Percentiles rank a stretch among this genome's conserved stretches.
Evolutionary conservation across 2,888 invertebrate genomes (phyloP).

Genomic region (Hirtodrosophila confusa): DNA sequence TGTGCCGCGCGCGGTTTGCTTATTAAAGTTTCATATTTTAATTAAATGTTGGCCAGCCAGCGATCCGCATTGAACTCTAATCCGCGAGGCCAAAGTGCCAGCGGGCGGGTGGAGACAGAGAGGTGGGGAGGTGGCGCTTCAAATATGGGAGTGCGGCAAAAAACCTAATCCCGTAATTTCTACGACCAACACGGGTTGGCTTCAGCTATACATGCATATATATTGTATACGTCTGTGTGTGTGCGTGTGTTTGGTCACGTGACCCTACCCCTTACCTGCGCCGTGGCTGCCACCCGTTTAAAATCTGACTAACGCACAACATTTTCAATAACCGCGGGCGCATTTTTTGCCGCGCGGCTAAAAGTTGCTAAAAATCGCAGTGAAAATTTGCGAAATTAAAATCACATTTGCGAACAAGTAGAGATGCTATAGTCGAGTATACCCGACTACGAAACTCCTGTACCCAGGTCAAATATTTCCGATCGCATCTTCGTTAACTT

Average conservation of each 20-base stretch:
- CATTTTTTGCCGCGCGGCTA: conserved; percentile 54
- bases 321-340: conserved; percentile 73
- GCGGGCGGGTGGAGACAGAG: not conserved
- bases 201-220: conserved; percentile 14
- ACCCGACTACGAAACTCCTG: too few species aligned
- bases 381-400: conserved; percentile 77
- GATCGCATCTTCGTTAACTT: too few species aligned
- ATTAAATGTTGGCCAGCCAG: conserved; percentile 56
- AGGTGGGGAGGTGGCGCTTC: not conserved
- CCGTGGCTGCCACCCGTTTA: conserved; percentile 41
- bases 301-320: conserved; percentile 78
- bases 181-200: conserved; percentile 65
- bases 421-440: too few species aligned
- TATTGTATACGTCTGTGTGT: conserved; percentile 1
- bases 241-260: conserved; percentile 20
- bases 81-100: conserved; percentile 35
- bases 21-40: conserved; percentile 75
- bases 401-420: conserved; percentile 61
- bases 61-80: conserved; percentile 66
- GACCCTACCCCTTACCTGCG: conserved; percentile 8
- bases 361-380: conserved; percentile 62
- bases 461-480: too few species aligned
- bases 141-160: conserved; percentile 45
- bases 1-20: conserved; percentile 25
- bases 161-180: conserved; percentile 80